A percentile compares a stretch with the other conserved stretches of the same genome.
Conservation (phyloP, 2,113 vertebrate genomes). For the Pachypanchax playfairii region DNA sequence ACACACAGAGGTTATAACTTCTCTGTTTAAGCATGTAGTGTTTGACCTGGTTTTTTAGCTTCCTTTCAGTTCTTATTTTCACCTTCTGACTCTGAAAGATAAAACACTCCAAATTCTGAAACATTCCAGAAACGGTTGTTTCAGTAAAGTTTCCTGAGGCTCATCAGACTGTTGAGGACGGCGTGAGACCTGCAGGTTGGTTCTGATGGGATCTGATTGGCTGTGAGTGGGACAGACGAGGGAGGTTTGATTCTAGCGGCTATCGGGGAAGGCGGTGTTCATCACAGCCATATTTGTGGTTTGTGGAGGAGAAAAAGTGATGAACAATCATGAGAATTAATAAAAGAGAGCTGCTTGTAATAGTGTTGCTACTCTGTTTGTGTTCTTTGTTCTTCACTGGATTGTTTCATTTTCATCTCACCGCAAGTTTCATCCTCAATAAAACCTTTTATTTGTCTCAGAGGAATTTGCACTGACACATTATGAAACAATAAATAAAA, state of each 20-base stretch:
- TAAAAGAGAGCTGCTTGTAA: slow-evolving; percentile 28
- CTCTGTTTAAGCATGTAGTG: no score
- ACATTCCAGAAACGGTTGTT: no score
- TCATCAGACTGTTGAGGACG: no score
- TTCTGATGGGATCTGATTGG: background rate
- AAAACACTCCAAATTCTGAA: no score
- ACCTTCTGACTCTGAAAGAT: no score
- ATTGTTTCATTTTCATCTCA: slow-evolving; percentile 13
- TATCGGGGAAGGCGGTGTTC: background rate
- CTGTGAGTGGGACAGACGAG: background rate
- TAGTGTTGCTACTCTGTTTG: slow-evolving; percentile 3
- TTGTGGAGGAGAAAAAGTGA: slow-evolving; percentile 32
- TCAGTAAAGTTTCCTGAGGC: no score
- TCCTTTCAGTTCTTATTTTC: no score
- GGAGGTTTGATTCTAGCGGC: background rate
- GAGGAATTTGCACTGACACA: slow-evolving; percentile 17
- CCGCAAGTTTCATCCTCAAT: slow-evolving; percentile 10
- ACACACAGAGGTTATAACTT: no score
- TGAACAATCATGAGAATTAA: slow-evolving; percentile 33
- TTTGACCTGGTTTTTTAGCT: no score
- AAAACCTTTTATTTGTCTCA: background rate
- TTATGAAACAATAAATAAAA: slow-evolving; percentile 21
- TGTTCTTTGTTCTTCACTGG: slow-evolving; percentile 21
- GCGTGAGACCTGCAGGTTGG: slow-evolving; percentile 11
- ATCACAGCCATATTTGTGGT: slow-evolving; percentile 48